Conservation (phyloP, 2,797 vertebrate genomes). For the Chelon auratus region DNA sequence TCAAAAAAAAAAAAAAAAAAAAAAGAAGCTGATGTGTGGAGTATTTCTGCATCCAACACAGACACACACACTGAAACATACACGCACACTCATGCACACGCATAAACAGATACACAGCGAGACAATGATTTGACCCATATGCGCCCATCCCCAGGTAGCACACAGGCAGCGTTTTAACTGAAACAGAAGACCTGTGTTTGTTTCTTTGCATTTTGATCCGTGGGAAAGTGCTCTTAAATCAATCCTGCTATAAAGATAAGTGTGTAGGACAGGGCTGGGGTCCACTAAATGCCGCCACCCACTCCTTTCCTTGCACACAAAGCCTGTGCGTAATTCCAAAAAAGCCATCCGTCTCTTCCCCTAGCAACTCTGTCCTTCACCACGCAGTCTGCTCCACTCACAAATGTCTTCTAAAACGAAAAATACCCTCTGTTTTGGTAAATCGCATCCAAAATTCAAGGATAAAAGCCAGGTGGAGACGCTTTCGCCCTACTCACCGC, state of each 20-base stretch:
- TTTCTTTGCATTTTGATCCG: slow-evolving; percentile 56
- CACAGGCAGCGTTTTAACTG: slow-evolving; percentile 49
- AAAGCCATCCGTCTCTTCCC: slow-evolving; percentile 74
- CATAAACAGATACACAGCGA: slow-evolving; percentile 44
- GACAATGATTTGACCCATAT: slow-evolving; percentile 68
- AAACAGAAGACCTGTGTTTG: slow-evolving; percentile 46
- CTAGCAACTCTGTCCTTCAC: slow-evolving; percentile 65
- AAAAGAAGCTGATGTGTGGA: slow-evolving; percentile 54
- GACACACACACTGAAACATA: slow-evolving; percentile 33
- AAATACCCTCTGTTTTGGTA: slow-evolving; percentile 8
- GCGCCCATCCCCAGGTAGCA: slow-evolving; percentile 44
- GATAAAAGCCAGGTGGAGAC: slow-evolving; percentile 64
- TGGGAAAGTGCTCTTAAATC: slow-evolving; percentile 75
- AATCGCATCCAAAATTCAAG: slow-evolving; percentile 31
- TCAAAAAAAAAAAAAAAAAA: slow-evolving; percentile 53
- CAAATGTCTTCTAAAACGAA: slow-evolving; percentile 55
- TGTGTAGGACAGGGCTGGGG: slow-evolving; percentile 68
- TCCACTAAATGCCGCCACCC: slow-evolving; percentile 89
- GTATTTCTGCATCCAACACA: slow-evolving; percentile 69
- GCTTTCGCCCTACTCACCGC: slow-evolving; percentile 72
- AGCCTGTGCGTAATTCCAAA: slow-evolving; percentile 82
- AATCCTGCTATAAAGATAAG: slow-evolving; percentile 67
- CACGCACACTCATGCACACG: slow-evolving; percentile 41
- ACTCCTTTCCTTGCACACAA: slow-evolving; percentile 91
- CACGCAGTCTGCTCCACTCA: slow-evolving; percentile 41